Evolutionary conservation across 2,113 vertebrate genomes (phyloP).

Genomic region (Atractosteus spatula): DNA sequence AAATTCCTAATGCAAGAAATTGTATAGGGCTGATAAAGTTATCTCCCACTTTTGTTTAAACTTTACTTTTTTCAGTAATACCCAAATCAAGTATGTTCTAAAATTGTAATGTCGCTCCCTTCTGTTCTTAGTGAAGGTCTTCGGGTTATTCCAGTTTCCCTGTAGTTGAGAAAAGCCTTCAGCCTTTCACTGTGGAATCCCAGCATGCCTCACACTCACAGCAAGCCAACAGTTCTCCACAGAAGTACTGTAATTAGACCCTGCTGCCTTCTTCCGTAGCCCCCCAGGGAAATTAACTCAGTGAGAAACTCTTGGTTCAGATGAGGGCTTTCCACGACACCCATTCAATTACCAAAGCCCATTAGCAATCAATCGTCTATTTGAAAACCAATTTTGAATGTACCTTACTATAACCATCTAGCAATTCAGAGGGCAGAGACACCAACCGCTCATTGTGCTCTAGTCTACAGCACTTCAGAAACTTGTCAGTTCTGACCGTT

Average conservation of each 20-base stretch:
- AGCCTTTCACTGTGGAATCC: background rate
- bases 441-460: background rate
- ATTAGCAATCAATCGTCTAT: background rate
- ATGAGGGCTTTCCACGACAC: background rate
- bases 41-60: too few relatives aligned
- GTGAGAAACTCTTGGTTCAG: background rate
- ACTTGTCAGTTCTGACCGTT: background rate
- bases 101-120: too few relatives aligned
- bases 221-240: background rate
- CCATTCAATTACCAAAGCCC: background rate
- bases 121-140: too few relatives aligned
- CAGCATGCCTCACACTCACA: background rate
- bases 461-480: background rate
- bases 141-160: too few relatives aligned
- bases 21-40: too few relatives aligned
- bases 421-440: background rate
- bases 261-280: background rate
- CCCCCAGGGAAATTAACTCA: background rate
- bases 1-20: too few relatives aligned
- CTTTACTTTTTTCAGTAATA: too few relatives aligned
- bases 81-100: too few relatives aligned
- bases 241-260: background rate
- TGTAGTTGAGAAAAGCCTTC: too few relatives aligned
- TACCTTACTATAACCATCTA: background rate
- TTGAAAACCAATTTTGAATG: background rate